phyloP scores from a whole-genome alignment of 2,113 vertebrate species.

The Rhegmatorhina hoffmannsi region DNA sequence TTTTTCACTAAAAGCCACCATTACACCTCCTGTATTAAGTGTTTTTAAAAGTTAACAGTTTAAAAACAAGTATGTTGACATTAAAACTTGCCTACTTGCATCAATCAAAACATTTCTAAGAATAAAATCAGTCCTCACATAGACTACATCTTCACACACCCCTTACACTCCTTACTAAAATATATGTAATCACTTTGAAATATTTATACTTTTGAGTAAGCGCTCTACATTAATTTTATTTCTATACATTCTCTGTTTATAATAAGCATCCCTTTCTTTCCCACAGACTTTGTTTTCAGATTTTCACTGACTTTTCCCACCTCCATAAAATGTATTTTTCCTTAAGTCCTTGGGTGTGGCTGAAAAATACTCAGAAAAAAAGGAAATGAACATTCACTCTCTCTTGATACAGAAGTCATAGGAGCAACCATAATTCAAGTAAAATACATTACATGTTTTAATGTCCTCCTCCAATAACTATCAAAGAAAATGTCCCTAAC shows the following conservation, averaged over 20 bases:
- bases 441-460: neutral
- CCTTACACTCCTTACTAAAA: neutral
- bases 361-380: neutral
- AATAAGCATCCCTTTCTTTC: neutral
- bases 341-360: neutral
- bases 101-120: neutral
- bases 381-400: fast-evolving
- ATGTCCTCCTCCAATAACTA: neutral
- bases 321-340: neutral
- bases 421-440: neutral
- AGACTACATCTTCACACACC: neutral
- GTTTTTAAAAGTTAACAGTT: neutral
- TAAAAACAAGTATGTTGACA: neutral
- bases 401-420: neutral
- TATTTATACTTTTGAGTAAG: neutral
- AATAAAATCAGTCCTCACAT: neutral
- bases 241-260: neutral
- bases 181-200: neutral
- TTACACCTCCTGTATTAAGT: neutral
- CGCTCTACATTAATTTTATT: neutral
- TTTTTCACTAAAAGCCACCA: constrained; percentile 4
- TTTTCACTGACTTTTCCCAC: neutral
- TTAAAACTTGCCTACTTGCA: neutral
- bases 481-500: neutral
- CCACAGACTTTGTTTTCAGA: neutral